These are phyloP conservation scores for Anguilla rostrata DNA, from an alignment of 2,113 vertebrate genomes.

Conservation along the genomic window DNA sequence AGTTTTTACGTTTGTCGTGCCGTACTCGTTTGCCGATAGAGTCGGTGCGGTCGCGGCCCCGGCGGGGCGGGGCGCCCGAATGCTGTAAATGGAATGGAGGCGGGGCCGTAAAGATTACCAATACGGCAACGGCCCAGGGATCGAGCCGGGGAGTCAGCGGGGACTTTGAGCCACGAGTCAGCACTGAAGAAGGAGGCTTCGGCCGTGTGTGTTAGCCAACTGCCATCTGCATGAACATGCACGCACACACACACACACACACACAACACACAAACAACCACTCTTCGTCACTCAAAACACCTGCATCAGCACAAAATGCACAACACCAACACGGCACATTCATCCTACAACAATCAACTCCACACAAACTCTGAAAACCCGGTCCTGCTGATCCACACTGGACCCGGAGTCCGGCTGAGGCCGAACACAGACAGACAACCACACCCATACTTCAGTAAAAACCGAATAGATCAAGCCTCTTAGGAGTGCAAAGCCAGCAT, in stretches of 20 bases:
- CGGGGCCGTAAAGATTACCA: constrained; percentile 52
- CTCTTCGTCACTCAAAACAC: no score
- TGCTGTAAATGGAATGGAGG: constrained; percentile 54
- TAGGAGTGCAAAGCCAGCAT: no score
- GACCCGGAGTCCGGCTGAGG: no score
- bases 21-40: constrained; percentile 72
- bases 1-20: constrained; percentile 40
- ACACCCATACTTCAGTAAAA: no score
- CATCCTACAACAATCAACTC: no score
- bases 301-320: no score
- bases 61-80: constrained; percentile 51
- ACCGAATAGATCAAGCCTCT: no score
- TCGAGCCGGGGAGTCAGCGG: constrained; percentile 43
- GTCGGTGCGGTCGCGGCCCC: constrained; percentile 59
- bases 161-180: constrained; percentile 41
- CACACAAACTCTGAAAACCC: no score
- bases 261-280: no score
- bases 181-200: constrained; percentile 42
- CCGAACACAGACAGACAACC: no score
- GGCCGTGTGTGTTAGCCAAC: constrained; percentile 31
- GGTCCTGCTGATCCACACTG: no score
- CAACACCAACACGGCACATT: no score
- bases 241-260: background rate
- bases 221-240: constrained; percentile 4
- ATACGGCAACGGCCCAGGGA: constrained; percentile 47